Base-by-base conservation (phyloP, 2,797 vertebrate genomes). In the Scarus forsteni region DNA sequence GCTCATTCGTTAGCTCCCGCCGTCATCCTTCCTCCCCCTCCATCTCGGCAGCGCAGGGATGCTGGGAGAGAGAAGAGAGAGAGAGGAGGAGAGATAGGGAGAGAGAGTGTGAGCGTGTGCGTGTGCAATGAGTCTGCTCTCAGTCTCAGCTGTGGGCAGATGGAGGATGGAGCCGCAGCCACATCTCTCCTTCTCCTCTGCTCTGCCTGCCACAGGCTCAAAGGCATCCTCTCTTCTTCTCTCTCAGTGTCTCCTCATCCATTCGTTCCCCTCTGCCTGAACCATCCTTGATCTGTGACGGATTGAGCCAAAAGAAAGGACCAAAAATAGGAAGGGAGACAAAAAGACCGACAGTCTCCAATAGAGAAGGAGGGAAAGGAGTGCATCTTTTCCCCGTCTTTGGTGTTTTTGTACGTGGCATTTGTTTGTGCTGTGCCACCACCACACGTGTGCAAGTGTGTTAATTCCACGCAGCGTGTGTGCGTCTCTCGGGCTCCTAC, bases 131-230 rank as follows among this genome's bases (percentile, higher is more conserved):
- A 95, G 95, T 95, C 95, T 96, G 95, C 86, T 95, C 94, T 94
- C 95, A 96, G 95, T 96, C 96, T 95, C 91, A 95, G 95, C 96
- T 96, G 95, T 97, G 96, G 95, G 96, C 96, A 95, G 94, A 95
- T 95, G 95, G 95, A 95, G 94, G 95, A 96, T 95, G 94, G 95
- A 97, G 95, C 93, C 89, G 78, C 88, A 85, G 84, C 82, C 84
- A 92, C 89, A 83, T 93, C 95, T 95, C 93, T 94, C 92, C 94
- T 94, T 94, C 92, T 93, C 94, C 94, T 95, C 93, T 94, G 92
- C 92, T 92, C 92, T 94, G 95, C 93, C 88, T 88, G 94, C 93
- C 82, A 95, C 94, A 94, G 95, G 95, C 96, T 97, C 95, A 97
- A 95, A 95, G 95, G 94, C 94, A 90, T 94, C 94, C 93, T 89